A percentile compares a stretch with the other conserved stretches of the same genome.
phyloP scores from a whole-genome alignment of 2,797 vertebrate species.

The Dendrocincla fuliginosa region DNA sequence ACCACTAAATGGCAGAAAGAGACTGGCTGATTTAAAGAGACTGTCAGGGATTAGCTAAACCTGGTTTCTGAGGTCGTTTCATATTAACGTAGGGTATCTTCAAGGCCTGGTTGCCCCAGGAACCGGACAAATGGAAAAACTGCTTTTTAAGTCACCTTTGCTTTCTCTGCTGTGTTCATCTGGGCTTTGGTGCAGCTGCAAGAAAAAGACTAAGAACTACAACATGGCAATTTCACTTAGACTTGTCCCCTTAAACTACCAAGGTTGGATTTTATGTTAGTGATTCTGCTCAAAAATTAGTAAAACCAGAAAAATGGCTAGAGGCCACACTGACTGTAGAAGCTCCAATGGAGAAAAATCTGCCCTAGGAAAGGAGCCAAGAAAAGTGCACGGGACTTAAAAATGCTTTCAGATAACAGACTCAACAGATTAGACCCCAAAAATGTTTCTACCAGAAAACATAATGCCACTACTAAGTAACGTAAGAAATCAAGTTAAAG shows the following conservation, averaged over 20 bases:
- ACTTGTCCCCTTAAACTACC: not conserved
- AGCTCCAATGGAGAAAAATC: not conserved
- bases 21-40: not conserved
- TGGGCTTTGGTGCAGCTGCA: not conserved
- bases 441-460: not conserved
- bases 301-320: not conserved
- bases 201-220: not conserved
- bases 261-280: not conserved
- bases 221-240: not conserved
- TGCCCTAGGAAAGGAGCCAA: not conserved
- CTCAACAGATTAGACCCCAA: not conserved
- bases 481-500: not conserved
- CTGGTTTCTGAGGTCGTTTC: not conserved
- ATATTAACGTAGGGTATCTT: not conserved
- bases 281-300: not conserved
- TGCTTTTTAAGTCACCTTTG: not conserved
- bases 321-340: not conserved
- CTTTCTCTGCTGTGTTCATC: not conserved
- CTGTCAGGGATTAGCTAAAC: not conserved
- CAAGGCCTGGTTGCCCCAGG: not conserved
- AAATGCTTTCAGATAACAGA: not conserved
- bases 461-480: not conserved
- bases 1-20: not conserved
- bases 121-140: not conserved
- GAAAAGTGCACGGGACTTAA: not conserved